Conservation (phyloP, 2,797 vertebrate species). For the Diplodus sargus region DNA sequence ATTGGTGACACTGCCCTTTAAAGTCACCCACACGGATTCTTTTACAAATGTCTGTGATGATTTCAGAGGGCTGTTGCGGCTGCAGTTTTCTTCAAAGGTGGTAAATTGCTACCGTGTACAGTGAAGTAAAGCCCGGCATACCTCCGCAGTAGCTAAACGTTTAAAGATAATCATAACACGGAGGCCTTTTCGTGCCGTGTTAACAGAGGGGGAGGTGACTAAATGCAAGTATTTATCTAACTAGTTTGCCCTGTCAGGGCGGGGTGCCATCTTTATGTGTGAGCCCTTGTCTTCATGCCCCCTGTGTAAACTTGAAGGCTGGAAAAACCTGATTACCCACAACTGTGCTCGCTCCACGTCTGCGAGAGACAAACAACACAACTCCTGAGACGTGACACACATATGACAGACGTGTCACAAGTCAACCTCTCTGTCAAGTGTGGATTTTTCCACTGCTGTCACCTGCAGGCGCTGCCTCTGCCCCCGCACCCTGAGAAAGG, state of each 20-base stretch:
- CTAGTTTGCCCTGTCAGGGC: conserved; percentile 71
- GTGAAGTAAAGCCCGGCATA: background rate
- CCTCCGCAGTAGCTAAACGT: conserved; percentile 12
- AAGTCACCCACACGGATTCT: conserved; percentile 15
- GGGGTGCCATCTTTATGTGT: conserved; percentile 39
- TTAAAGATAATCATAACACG: conserved; percentile 11
- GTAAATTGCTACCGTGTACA: conserved; percentile 17
- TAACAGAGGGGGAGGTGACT: conserved; percentile 41
- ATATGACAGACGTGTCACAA: conserved; percentile 33
- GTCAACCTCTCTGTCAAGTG: conserved; percentile 35
- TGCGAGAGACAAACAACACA: conserved; percentile 19
- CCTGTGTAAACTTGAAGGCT: conserved; percentile 42
- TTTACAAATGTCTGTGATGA: background rate
- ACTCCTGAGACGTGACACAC: conserved; percentile 20
- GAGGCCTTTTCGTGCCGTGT: conserved; percentile 28
- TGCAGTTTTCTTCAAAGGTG: conserved; percentile 4
- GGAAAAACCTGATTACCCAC: conserved; percentile 76
- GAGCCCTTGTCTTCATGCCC: conserved; percentile 34
- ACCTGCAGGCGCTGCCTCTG: conserved; percentile 25
- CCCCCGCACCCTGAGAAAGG: conserved; percentile 32
- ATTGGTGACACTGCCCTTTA: background rate
- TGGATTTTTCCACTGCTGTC: conserved; percentile 51
- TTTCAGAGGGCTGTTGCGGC: conserved; percentile 3
- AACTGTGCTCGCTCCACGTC: background rate
- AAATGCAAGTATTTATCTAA: conserved; percentile 67